Conservation (phyloP, 2,797 vertebrate genomes). For the Bufotes viridis region DNA sequence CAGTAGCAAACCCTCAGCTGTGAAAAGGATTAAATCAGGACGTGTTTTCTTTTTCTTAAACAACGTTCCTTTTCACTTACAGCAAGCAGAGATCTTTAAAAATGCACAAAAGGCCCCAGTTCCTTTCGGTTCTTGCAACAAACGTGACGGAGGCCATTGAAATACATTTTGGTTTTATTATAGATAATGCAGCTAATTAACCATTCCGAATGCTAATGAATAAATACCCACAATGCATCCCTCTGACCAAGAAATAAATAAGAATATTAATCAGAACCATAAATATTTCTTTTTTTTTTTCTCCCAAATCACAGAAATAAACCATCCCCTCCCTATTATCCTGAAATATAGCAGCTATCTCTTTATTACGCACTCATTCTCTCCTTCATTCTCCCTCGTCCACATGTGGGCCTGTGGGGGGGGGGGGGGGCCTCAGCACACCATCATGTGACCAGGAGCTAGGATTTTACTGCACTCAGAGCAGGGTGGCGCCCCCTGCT, state of each 20-base stretch:
- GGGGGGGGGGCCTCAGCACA: too few relatives aligned
- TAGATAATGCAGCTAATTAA: conserved; percentile 62
- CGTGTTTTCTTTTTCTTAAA: too few relatives aligned
- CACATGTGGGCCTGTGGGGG: background rate
- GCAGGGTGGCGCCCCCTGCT: background rate
- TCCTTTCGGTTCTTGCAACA: background rate
- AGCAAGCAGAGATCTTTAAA: background rate
- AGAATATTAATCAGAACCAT: conserved; percentile 59
- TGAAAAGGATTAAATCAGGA: too few relatives aligned
- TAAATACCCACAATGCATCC: conserved; percentile 63
- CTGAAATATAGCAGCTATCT: conserved; percentile 57
- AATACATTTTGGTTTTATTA: conserved; percentile 60
- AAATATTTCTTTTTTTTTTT: conserved; percentile 50
- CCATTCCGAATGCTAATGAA: conserved; percentile 63
- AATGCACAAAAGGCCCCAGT: background rate
- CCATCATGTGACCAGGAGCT: background rate
- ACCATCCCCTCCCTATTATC: conserved; percentile 37
- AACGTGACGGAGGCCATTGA: conserved; percentile 17
- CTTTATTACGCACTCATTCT: conserved; percentile 39
- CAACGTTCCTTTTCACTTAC: background rate
- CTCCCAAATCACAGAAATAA: conserved; percentile 54
- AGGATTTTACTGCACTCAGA: background rate
- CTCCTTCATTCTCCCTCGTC: background rate
- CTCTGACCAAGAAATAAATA: conserved; percentile 60
- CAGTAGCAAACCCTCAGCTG: too few relatives aligned